These are phyloP conservation scores for Siniperca chuatsi DNA, from an alignment of 2,113 vertebrate genomes.

Conservation along the genomic window DNA sequence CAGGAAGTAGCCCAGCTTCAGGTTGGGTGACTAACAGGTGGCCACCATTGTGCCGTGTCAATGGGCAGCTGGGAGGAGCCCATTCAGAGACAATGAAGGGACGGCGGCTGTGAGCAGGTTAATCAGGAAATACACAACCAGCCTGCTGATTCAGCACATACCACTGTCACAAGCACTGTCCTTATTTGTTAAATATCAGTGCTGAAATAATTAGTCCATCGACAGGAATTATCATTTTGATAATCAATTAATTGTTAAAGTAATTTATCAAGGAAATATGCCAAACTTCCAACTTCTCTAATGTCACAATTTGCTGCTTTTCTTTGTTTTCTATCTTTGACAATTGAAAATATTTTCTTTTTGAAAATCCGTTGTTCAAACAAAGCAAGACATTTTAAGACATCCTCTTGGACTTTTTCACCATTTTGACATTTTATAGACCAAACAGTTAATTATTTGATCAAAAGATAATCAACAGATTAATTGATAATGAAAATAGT, in stretches of 20 bases:
- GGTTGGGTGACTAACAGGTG: background rate
- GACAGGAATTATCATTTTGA: background rate
- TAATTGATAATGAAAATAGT: too few species aligned
- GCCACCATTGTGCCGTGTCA: background rate
- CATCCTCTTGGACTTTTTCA: background rate
- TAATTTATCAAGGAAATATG: too few species aligned
- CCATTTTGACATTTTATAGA: background rate
- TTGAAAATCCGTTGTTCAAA: background rate
- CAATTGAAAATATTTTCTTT: background rate
- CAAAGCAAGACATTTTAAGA: background rate
- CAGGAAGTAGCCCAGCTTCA: background rate
- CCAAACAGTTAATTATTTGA: background rate
- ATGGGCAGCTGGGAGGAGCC: slow-evolving; percentile 60
- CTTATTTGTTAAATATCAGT: background rate
- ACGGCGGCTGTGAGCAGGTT: slow-evolving; percentile 39
- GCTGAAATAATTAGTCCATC: background rate
- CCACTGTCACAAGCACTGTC: background rate
- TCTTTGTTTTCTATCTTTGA: background rate
- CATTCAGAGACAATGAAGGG: background rate
- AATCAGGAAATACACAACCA: slow-evolving; percentile 49
- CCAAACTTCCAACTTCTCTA: background rate
- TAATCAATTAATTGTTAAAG: too few species aligned
- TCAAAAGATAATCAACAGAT: background rate
- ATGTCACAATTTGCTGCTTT: background rate
- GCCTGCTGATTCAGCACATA: background rate